Conservation (phyloP, 2,113 vertebrate genomes). For the Elephantulus edwardii region DNA sequence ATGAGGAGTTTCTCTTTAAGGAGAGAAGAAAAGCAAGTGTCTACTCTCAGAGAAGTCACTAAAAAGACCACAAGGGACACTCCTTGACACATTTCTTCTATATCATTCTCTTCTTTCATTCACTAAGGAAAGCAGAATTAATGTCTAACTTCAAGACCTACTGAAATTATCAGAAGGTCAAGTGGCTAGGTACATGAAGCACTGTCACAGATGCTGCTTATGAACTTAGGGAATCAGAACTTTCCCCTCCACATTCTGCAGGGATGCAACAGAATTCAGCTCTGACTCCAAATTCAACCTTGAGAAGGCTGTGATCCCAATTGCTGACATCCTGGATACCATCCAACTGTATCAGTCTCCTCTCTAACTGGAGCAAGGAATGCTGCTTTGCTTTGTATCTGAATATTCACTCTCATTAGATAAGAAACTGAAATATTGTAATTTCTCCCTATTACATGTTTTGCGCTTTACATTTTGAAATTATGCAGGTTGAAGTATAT, state of each 20-base stretch:
- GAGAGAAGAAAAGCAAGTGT: neutral
- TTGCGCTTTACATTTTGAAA: neutral
- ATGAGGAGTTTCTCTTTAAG: neutral
- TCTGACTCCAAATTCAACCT: neutral
- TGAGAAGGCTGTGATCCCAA: neutral
- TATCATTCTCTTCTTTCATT: neutral
- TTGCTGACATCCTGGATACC: too few species aligned
- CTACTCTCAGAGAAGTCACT: neutral
- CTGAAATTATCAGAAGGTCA: neutral
- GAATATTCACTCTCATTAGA: neutral
- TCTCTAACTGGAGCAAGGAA: neutral
- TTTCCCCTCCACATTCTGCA: neutral
- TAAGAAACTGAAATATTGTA: neutral
- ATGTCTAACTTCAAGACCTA: neutral
- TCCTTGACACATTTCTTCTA: neutral
- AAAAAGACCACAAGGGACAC: rapidly evolving
- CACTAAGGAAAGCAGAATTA: neutral
- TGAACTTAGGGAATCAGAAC: rapidly evolving
- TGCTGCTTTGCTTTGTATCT: neutral
- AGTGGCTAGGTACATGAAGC: neutral
- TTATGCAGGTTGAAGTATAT: neutral
- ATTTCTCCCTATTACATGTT: neutral
- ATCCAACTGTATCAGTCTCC: neutral
- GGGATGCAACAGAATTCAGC: neutral
- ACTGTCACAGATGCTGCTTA: rapidly evolving